Evolutionary conservation across 30 jellyfish, hydroid and myxozoan genomes (phyloP).

Genomic region (Hydra vulgaris): DNA sequence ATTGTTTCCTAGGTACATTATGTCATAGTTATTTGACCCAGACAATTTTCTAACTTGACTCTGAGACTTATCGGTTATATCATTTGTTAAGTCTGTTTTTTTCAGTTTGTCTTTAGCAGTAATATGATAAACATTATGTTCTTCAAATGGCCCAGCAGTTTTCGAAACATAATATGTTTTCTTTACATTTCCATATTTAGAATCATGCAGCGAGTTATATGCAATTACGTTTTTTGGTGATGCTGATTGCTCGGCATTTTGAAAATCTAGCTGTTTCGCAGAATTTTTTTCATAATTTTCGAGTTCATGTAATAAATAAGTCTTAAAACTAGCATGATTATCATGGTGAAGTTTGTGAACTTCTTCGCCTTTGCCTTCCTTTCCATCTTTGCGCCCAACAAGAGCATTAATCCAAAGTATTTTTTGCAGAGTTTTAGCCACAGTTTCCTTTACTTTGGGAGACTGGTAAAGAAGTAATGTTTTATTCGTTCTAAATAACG

Average conservation of each 20-base stretch:
- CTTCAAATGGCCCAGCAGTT: conserved; percentile 15
- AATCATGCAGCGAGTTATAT: neutral
- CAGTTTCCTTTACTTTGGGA: neutral
- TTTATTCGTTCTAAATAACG: conserved; percentile 2
- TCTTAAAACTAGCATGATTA: neutral
- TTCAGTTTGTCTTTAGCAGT: neutral
- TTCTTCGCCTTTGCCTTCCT: neutral
- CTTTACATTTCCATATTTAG: neutral
- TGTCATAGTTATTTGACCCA: neutral
- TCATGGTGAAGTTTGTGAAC: neutral
- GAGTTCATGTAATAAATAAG: neutral
- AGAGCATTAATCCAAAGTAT: conserved; percentile 6
- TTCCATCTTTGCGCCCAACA: neutral
- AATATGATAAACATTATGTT: conserved; percentile 1
- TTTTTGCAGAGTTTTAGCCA: neutral
- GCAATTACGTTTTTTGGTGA: neutral
- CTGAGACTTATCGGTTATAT: neutral
- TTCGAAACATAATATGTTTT: neutral
- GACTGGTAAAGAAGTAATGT: neutral
- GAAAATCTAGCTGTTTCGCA: neutral
- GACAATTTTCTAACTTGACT: neutral
- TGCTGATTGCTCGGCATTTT: neutral
- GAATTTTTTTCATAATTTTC: conserved; percentile 1
- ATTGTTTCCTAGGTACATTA: neutral
- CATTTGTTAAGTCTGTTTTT: neutral